A percentile compares a stretch with the other conserved stretches of the same genome.
Conservation (phyloP, 2,888 invertebrate genomes). For the Microchrysa polita region DNA sequence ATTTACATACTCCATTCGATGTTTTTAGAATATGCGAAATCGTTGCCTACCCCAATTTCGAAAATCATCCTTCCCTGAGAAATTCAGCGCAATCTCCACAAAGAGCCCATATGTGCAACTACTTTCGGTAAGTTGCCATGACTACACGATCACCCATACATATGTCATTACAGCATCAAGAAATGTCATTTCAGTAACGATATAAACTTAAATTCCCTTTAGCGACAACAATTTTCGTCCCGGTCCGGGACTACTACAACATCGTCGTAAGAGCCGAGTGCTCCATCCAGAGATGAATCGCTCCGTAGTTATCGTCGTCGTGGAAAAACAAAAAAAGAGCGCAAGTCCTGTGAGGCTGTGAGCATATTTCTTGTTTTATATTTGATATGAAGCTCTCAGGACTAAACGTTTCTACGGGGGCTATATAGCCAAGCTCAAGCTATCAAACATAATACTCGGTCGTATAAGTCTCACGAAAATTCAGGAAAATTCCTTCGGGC, state of each 20-base stretch:
- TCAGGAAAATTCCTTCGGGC: conserved; percentile 14
- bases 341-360: conserved; percentile 2
- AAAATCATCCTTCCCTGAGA: background rate
- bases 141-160: conserved; percentile 11
- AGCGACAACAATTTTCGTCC: conserved; percentile 5
- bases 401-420: background rate
- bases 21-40: background rate
- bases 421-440: too few species aligned
- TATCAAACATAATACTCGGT: conserved; percentile 6
- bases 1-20: too few species aligned
- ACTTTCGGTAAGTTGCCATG: conserved; percentile 11
- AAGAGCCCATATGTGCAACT: background rate
- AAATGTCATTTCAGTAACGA: conserved; percentile 24
- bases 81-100: background rate
- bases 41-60: background rate
- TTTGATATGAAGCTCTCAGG: too few species aligned
- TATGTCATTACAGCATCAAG: background rate
- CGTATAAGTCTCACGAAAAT: conserved; percentile 11
- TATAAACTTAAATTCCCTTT: conserved; percentile 10
- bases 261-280: background rate
- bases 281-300: background rate
- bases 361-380: background rate
- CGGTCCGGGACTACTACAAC: conserved; percentile 15
- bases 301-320: background rate
- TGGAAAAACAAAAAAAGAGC: conserved; percentile 22